Evolutionary conservation across 2,888 invertebrate genomes (phyloP).

Genomic region (Torymus aiolomorphi): DNA sequence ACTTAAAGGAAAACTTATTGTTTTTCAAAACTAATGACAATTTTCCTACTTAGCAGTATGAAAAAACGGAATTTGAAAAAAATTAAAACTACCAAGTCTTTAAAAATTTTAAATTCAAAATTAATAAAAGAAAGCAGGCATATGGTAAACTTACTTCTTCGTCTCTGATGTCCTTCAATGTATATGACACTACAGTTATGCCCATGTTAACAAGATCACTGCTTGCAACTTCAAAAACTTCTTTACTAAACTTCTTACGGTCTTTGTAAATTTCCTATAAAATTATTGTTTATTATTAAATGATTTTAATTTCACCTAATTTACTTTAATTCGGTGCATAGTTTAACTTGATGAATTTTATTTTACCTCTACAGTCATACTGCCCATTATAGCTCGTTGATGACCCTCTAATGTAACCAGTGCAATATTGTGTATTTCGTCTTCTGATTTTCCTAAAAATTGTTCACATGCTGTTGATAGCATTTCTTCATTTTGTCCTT

Average conservation of each 20-base stretch:
- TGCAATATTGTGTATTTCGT: conserved; percentile 93
- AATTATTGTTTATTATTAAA: neutral
- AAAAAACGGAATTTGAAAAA: conserved; percentile 44
- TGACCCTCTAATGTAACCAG: conserved; percentile 95
- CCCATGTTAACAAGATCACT: conserved; percentile 98
- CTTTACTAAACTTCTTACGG: conserved; percentile 95
- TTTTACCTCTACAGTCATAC: conserved; percentile 91
- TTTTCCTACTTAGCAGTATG: conserved; percentile 51
- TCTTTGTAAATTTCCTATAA: conserved; percentile 93
- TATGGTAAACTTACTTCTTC: conserved; percentile 85
- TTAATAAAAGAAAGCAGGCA: conserved; percentile 6
- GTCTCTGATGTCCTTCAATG: conserved; percentile 94
- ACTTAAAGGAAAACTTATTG: conserved; percentile 57
- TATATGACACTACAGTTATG: conserved; percentile 96
- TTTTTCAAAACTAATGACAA: conserved; percentile 48
- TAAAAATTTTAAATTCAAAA: conserved; percentile 40
- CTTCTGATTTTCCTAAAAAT: conserved; percentile 91
- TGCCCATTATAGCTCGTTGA: conserved; percentile 96
- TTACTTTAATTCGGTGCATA: neutral
- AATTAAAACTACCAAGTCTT: conserved; percentile 38
- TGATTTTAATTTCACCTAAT: neutral
- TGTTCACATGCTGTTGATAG: conserved; percentile 94
- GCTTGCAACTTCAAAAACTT: conserved; percentile 95
- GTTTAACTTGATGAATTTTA: conserved; percentile 11
- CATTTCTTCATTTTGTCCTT: conserved; percentile 93